Evolutionary conservation across 2,888 invertebrate genomes (phyloP).

Genomic region (Tubiluchus corallicola): DNA sequence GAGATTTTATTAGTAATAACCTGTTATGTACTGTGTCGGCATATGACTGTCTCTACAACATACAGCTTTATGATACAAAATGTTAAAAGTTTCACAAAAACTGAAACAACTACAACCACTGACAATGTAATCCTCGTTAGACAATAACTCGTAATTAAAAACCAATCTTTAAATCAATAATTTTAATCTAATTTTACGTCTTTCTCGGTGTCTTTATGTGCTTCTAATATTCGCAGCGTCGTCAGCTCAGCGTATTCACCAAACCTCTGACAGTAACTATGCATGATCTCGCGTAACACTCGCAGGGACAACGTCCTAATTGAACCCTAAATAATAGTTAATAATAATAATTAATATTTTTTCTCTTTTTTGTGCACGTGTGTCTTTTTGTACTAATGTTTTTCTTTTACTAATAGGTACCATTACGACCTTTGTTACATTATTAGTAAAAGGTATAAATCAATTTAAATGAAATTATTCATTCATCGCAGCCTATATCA

Average conservation of each 20-base stretch:
- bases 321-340: constrained; percentile 19
- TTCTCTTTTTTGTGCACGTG: too few species aligned
- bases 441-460: too few species aligned
- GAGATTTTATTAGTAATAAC: too few species aligned
- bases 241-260: constrained; percentile 75
- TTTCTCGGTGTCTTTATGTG: constrained; percentile 45
- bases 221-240: constrained; percentile 66
- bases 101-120: constrained; percentile 9
- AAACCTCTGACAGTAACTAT: constrained; percentile 55
- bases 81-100: background rate
- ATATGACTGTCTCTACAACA: too few species aligned
- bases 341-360: constrained; percentile 6
- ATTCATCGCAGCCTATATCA: too few species aligned
- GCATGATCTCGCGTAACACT: constrained; percentile 64
- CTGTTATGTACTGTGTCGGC: too few species aligned
- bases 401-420: too few species aligned
- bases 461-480: too few species aligned
- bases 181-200: constrained; percentile 24
- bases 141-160: constrained; percentile 43
- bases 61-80: too few species aligned
- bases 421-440: too few species aligned
- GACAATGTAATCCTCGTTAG: too few species aligned
- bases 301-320: constrained; percentile 45
- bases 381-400: too few species aligned
- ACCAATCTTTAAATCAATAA: constrained; percentile 16